Percentiles rank a stretch among this genome's conserved stretches.
These are phyloP conservation scores for Pachypanchax playfairii DNA, from an alignment of 2,113 vertebrate species.

Conservation along the genomic window DNA sequence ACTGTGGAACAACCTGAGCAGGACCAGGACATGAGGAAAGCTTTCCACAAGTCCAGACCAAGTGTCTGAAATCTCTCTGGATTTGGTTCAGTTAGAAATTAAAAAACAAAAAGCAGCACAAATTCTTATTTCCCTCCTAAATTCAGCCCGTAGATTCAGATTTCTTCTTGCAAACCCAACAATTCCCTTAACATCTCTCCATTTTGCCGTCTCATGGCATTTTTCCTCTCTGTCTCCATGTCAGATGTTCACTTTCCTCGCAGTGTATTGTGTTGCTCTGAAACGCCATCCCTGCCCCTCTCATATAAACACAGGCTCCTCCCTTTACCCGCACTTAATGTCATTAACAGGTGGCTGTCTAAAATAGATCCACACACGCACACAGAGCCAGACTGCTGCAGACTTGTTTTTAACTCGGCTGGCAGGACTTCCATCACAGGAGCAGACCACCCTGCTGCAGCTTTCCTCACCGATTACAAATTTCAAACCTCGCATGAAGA, in stretches of 20 bases:
- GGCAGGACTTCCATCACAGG: constrained; percentile 29
- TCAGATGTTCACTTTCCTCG: constrained; percentile 24
- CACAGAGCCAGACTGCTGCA: not conserved
- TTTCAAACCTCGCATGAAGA: constrained; percentile 36
- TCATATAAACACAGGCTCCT: constrained; percentile 62
- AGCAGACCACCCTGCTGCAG: constrained; percentile 49
- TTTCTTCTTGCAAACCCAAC: constrained; percentile 10
- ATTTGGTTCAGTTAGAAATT: constrained; percentile 36
- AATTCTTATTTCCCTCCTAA: constrained; percentile 21
- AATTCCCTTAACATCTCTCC: not conserved
- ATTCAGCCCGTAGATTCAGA: constrained; percentile 6
- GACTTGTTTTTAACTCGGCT: constrained; percentile 51
- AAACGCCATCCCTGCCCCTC: constrained; percentile 42
- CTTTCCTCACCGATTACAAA: constrained; percentile 23
- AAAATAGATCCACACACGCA: constrained; percentile 75
- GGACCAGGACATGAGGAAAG: constrained; percentile 39
- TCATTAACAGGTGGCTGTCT: constrained; percentile 83
- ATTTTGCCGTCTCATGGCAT: constrained; percentile 15
- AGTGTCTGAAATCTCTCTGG: constrained; percentile 31
- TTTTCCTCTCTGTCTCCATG: constrained; percentile 11
- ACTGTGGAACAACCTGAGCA: constrained; percentile 42
- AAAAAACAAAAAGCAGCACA: constrained; percentile 20
- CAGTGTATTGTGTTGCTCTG: constrained; percentile 43
- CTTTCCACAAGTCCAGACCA: constrained; percentile 44
- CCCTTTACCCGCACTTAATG: constrained; percentile 71